A percentile compares a stretch with the other conserved stretches of the same genome.
phyloP scores from a whole-genome alignment of 2,888 invertebrate genomes.

The Suillia variegata region DNA sequence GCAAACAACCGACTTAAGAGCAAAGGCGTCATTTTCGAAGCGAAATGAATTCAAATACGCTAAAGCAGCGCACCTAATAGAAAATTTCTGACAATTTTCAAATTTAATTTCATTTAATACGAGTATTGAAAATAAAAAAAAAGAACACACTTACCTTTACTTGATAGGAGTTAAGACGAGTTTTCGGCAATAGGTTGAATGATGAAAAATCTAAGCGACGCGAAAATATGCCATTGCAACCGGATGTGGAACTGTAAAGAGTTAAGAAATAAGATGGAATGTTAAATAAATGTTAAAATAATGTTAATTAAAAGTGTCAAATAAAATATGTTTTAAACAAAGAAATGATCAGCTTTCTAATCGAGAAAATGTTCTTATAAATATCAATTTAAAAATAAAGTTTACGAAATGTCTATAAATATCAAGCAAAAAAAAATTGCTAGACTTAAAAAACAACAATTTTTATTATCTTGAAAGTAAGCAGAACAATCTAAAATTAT shows the following conservation, averaged over 20 bases:
- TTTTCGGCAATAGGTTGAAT: constrained; percentile 90
- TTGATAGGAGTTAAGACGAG: constrained; percentile 98
- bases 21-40: background rate
- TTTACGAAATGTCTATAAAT: too few species aligned
- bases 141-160: constrained; percentile 90
- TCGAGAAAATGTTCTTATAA: too few species aligned
- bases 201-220: constrained; percentile 93
- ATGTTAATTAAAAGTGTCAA: background rate
- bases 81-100: background rate
- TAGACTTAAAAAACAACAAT: too few species aligned
- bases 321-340: background rate
- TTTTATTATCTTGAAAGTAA: too few species aligned
- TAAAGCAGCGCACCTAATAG: too few species aligned
- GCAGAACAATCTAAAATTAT: too few species aligned
- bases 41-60: background rate
- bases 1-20: background rate
- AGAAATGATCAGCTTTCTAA: too few species aligned
- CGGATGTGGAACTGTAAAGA: constrained; percentile 79
- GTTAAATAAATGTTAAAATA: constrained; percentile 14
- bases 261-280: too few species aligned
- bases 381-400: too few species aligned
- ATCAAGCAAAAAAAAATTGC: too few species aligned
- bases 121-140: background rate
- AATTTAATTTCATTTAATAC: constrained; percentile 4
- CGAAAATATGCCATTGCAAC: constrained; percentile 91